Percentiles rank a stretch among this genome's conserved stretches.
Conservation (phyloP, 2,113 vertebrate species). For the Nothocercus julius region DNA sequence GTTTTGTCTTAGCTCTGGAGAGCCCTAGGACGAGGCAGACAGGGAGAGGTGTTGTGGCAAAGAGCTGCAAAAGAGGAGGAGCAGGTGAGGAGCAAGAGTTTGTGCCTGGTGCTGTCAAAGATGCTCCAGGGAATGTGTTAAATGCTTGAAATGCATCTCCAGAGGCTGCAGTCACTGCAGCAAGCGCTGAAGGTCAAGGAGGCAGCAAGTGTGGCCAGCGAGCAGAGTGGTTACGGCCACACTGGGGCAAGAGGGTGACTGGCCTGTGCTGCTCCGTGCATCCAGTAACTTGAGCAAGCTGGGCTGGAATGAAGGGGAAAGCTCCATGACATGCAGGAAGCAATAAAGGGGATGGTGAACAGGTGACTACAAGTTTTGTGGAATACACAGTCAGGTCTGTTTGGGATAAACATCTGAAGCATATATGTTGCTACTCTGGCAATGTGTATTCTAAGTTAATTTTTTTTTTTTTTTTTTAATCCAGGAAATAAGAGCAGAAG, state of each 20-base stretch:
- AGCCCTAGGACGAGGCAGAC: not conserved
- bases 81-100: not conserved
- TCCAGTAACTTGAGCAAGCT: not conserved
- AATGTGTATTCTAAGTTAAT: not conserved
- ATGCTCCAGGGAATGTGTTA: accelerated
- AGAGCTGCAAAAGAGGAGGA: not conserved
- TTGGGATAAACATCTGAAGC: not conserved
- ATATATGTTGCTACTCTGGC: not conserved
- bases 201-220: not conserved
- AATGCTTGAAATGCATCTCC: not conserved
- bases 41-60: not conserved
- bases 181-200: not conserved
- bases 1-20: accelerated
- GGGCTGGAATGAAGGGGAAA: not conserved
- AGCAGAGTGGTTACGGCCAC: too few relatives aligned
- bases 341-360: accelerated
- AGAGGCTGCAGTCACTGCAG: not conserved
- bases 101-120: not conserved
- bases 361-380: not conserved
- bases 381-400: not conserved
- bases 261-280: not conserved
- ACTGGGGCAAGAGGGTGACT: not conserved
- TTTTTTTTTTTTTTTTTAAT: not conserved
- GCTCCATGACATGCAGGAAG: not conserved
- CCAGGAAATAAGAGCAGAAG: not conserved